Conservation (phyloP, 2,888 invertebrate species). For the Lumbricus terrestris region DNA sequence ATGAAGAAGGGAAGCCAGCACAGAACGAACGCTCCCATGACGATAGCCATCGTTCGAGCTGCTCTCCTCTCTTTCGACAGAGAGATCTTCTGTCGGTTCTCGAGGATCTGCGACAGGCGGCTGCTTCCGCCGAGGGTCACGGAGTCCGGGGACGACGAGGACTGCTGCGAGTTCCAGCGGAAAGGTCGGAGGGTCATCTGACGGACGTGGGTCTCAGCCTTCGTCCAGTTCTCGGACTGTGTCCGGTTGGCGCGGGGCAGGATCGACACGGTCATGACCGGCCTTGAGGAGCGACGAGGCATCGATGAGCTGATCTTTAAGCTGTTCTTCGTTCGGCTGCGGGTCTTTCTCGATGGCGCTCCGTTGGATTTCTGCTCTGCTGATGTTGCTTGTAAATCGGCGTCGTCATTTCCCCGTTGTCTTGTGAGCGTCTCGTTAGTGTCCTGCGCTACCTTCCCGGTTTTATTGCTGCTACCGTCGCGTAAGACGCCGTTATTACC, state of each 20-base stretch:
- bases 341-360: background rate
- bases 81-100: conserved; percentile 67
- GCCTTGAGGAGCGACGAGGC: background rate
- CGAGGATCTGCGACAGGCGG: background rate
- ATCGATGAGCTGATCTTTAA: background rate
- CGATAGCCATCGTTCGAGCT: conserved; percentile 90
- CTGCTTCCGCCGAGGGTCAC: background rate
- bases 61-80: conserved; percentile 89
- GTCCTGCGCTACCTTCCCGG: background rate
- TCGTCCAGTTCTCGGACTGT: background rate
- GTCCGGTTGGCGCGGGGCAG: background rate
- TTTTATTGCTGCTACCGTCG: background rate
- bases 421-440: background rate
- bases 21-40: conserved; percentile 95
- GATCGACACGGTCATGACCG: background rate
- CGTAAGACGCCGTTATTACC: background rate
- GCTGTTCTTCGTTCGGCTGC: background rate
- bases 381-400: background rate
- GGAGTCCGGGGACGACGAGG: background rate
- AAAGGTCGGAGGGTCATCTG: background rate
- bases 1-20: conserved; percentile 98
- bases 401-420: background rate
- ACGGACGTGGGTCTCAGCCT: background rate
- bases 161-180: background rate
- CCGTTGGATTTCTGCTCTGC: background rate